These are phyloP conservation scores for Lutjanus argentimaculatus DNA, from an alignment of 2,797 vertebrate genomes.

Conservation along the genomic window DNA sequence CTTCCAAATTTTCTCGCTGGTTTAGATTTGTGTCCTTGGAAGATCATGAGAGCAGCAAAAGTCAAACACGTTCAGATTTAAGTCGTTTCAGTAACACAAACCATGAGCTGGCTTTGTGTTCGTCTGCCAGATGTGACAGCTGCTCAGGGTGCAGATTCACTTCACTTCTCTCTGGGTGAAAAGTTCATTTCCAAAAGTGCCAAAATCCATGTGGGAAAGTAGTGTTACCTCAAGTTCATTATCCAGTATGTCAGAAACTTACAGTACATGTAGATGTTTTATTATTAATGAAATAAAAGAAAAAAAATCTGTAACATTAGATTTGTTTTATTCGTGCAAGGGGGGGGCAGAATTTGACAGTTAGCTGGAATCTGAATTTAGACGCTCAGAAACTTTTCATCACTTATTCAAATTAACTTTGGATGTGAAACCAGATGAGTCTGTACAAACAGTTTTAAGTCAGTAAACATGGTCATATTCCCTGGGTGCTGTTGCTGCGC, in stretches of 20 bases:
- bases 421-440: slow-evolving; percentile 19
- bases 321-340: not conserved
- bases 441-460: not conserved
- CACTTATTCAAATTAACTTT: slow-evolving; percentile 12
- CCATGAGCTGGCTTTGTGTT: slow-evolving; percentile 62
- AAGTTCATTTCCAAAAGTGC: slow-evolving; percentile 71
- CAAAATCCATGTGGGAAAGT: slow-evolving; percentile 49
- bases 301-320: not conserved
- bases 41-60: slow-evolving; percentile 42
- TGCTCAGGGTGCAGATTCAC: slow-evolving; percentile 57
- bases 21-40: slow-evolving; percentile 60
- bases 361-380: slow-evolving; percentile 10
- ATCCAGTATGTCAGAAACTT: slow-evolving; percentile 5
- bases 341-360: not conserved
- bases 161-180: slow-evolving; percentile 61
- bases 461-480: not conserved
- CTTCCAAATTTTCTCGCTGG: slow-evolving; percentile 33
- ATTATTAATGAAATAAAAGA: too few species aligned
- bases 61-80: slow-evolving; percentile 63
- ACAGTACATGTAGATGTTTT: not conserved
- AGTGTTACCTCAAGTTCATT: slow-evolving; percentile 42
- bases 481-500: not conserved
- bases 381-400: slow-evolving; percentile 19
- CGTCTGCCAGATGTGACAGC: slow-evolving; percentile 74
- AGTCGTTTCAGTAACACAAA: slow-evolving; percentile 68